phyloP scores from a whole-genome alignment of 2,888 invertebrate genomes.

The Hemistola chrysoprasaria region DNA sequence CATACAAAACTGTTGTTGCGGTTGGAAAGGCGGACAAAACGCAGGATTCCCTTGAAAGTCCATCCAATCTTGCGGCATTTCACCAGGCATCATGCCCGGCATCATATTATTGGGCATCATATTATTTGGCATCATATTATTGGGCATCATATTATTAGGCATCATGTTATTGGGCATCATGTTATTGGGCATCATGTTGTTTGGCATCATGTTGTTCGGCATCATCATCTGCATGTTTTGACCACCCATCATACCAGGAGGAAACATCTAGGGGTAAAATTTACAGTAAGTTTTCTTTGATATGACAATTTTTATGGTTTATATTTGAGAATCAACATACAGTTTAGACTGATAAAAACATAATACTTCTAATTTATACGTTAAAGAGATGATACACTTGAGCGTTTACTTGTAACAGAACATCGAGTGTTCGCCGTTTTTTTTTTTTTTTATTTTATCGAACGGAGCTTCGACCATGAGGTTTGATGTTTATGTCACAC shows the following conservation, averaged over 20 bases:
- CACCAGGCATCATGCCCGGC: constrained; percentile 31
- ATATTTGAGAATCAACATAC: too few relatives aligned
- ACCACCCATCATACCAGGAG: constrained; percentile 53
- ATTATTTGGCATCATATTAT: constrained; percentile 21
- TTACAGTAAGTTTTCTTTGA: too few relatives aligned
- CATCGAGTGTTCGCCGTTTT: too few relatives aligned
- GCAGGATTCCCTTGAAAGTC: constrained; percentile 47
- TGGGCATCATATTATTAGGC: constrained; percentile 25
- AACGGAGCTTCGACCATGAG: too few relatives aligned
- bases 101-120: constrained; percentile 8
- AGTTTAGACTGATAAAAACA: too few relatives aligned
- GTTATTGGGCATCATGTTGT: constrained; percentile 20
- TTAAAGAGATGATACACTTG: too few relatives aligned
- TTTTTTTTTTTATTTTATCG: too few relatives aligned
- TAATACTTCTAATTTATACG: too few relatives aligned
- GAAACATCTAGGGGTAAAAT: constrained; percentile 54
- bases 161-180: constrained; percentile 30
- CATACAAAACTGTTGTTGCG: constrained; percentile 62
- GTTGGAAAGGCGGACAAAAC: constrained; percentile 60
- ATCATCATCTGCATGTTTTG: constrained; percentile 32
- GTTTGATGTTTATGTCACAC: too few relatives aligned
- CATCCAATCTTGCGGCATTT: constrained; percentile 53
- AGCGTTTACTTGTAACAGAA: too few relatives aligned
- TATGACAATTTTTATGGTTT: too few relatives aligned
- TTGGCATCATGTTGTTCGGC: constrained; percentile 17